Percentiles rank a stretch among this genome's conserved stretches.
phyloP scores from a whole-genome alignment of 92 coral and sea anemone genomes.

The Chrysogorgia sp. region DNA sequence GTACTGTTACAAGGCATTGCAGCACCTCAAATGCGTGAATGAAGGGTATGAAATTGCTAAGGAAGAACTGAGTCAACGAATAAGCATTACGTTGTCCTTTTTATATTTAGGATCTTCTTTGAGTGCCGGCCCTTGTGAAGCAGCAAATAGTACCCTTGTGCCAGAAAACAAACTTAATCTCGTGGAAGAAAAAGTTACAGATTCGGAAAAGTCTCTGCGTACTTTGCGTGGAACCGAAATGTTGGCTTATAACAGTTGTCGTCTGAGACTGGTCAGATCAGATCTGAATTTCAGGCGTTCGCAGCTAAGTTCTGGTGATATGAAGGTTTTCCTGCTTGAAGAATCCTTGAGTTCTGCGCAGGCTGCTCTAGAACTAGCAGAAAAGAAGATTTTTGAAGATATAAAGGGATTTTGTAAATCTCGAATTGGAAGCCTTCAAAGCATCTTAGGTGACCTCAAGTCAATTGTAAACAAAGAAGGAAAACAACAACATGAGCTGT shows the following conservation, averaged over 20 bases:
- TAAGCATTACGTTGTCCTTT: constrained; percentile 36
- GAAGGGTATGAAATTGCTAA: constrained; percentile 46
- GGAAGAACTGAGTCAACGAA: constrained; percentile 46
- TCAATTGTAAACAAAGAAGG: neutral
- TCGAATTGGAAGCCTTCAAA: neutral
- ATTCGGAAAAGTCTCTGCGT: constrained; percentile 8
- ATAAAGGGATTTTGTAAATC: constrained; percentile 1
- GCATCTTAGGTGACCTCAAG: neutral
- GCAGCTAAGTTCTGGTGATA: neutral
- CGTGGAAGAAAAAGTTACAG: neutral
- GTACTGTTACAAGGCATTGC: constrained; percentile 39
- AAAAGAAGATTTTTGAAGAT: neutral
- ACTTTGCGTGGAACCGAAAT: neutral
- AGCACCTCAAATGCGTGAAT: constrained; percentile 12
- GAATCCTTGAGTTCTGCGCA: neutral
- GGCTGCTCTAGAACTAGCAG: constrained; percentile 5
- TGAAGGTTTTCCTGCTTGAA: neutral
- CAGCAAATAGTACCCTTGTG: neutral
- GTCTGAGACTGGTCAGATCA: constrained; percentile 7
- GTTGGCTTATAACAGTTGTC: constrained; percentile 17
- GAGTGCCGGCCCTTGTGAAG: constrained; percentile 17
- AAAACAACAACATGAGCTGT: neutral
- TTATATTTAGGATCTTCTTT: constrained; percentile 37
- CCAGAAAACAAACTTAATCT: neutral
- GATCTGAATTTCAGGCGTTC: constrained; percentile 1